These are phyloP conservation scores for Calliscelio sp. DNA, from an alignment of 2,888 invertebrate species.

Conservation along the genomic window DNA sequence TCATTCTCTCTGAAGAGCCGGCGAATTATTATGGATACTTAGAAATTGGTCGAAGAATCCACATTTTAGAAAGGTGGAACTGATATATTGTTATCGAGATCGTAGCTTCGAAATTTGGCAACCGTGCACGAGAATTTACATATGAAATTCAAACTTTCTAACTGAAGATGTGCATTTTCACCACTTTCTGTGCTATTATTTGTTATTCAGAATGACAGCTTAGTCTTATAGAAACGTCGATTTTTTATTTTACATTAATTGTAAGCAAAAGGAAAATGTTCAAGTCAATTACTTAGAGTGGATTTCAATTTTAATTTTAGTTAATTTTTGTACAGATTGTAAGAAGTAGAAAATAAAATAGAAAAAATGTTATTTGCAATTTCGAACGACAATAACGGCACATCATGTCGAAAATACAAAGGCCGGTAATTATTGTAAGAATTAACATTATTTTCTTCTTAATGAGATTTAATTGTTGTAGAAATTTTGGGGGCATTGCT, in stretches of 20 bases:
- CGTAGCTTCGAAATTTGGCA: conserved; percentile 60
- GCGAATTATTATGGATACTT: conserved; percentile 35
- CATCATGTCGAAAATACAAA: conserved; percentile 67
- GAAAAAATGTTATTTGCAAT: conserved; percentile 61
- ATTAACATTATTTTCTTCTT: too few relatives aligned
- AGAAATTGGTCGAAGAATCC: conserved; percentile 43
- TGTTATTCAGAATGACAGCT: too few relatives aligned
- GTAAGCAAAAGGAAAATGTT: too few relatives aligned
- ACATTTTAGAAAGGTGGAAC: conserved; percentile 59
- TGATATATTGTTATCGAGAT: conserved; percentile 55
- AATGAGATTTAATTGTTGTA: too few relatives aligned
- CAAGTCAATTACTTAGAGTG: too few relatives aligned
- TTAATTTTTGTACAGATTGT: too few relatives aligned
- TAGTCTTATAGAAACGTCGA: too few relatives aligned
- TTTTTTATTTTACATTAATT: too few relatives aligned
- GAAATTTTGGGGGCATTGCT: too few relatives aligned
- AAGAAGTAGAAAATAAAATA: conserved; percentile 25
- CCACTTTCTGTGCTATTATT: conserved; percentile 40
- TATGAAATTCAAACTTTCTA: conserved; percentile 63
- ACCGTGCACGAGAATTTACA: conserved; percentile 46
- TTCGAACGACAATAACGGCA: conserved; percentile 65
- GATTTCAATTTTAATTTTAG: too few relatives aligned
- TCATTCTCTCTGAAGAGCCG: too few relatives aligned
- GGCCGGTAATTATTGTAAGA: too few relatives aligned
- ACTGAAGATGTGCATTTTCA: conserved; percentile 58